Evolutionary conservation across 1,140 invertebrate genomes (phyloP).

Genomic region (Theocolax elegans): DNA sequence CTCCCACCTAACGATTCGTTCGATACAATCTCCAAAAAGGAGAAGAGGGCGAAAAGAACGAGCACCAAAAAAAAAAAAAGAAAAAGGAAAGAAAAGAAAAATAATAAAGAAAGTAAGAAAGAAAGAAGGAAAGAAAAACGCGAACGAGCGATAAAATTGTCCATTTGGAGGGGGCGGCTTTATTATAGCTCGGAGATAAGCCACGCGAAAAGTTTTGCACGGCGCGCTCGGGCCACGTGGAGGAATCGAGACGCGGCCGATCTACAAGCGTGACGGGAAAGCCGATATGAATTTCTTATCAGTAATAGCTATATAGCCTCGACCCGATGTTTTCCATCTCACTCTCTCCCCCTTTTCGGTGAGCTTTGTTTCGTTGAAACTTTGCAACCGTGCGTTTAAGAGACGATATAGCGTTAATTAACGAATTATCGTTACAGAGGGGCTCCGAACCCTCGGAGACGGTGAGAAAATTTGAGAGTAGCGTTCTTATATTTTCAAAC

Average conservation of each 20-base stretch:
- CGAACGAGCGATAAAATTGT: constrained; percentile 15
- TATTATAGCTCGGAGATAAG: constrained; percentile 30
- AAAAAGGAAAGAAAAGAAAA: background rate
- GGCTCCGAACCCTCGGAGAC: too few relatives aligned
- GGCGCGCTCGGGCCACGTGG: constrained; percentile 30
- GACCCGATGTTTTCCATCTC: background rate
- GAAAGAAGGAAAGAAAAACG: background rate
- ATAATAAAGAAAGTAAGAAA: background rate
- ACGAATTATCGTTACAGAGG: constrained; percentile 36
- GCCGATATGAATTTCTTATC: constrained; percentile 42
- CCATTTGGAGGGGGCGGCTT: constrained; percentile 11
- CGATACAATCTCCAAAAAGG: background rate
- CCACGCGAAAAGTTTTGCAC: constrained; percentile 35
- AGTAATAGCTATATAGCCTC: background rate
- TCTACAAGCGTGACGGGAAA: constrained; percentile 30
- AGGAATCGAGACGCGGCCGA: constrained; percentile 24
- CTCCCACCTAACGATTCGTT: too few relatives aligned
- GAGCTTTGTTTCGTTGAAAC: constrained; percentile 4
- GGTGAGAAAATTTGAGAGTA: too few relatives aligned
- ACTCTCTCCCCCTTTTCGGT: background rate
- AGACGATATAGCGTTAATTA: constrained; percentile 36
- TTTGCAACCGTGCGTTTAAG: background rate
- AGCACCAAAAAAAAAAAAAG: background rate
- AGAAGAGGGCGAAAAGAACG: background rate
- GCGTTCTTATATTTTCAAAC: too few relatives aligned